Conservation (phyloP, 2,797 vertebrate species). For the Mergus octosetaceus region DNA sequence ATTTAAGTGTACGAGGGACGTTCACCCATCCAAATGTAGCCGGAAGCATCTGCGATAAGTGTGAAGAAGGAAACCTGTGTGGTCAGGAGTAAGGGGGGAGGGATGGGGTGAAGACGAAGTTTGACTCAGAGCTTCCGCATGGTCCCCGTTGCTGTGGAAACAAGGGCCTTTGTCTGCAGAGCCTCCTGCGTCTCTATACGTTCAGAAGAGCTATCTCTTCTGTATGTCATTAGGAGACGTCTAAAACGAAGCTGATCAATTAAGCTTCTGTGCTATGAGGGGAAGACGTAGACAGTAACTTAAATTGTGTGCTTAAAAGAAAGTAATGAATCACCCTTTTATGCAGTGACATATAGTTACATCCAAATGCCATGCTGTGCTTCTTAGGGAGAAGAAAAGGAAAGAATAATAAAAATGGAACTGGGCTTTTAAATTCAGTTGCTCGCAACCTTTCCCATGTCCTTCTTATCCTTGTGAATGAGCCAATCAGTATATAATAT, state of each 20-base stretch:
- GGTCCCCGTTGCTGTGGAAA: conserved; percentile 63
- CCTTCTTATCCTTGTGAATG: background rate
- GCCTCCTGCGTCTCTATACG: background rate
- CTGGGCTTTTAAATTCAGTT: conserved; percentile 6
- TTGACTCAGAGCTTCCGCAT: conserved; percentile 27
- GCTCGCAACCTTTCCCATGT: background rate
- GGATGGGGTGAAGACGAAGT: conserved; percentile 17
- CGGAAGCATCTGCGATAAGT: background rate
- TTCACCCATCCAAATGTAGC: background rate
- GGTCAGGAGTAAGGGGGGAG: background rate
- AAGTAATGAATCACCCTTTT: background rate
- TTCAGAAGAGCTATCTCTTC: conserved; percentile 30
- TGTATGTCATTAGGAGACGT: background rate
- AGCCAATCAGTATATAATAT: background rate
- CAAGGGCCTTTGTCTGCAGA: background rate
- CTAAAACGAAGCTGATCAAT: background rate
- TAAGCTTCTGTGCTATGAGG: conserved; percentile 12
- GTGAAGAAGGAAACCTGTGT: conserved; percentile 23
- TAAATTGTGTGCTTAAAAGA: background rate
- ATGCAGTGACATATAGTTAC: background rate
- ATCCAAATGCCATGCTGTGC: conserved; percentile 34
- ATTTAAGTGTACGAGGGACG: background rate
- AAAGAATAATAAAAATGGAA: background rate
- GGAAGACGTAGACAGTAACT: background rate
- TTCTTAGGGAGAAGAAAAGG: conserved; percentile 28